phyloP scores from a whole-genome alignment of 1,140 invertebrate genomes.

The Pollicipes pollicipes region DNA sequence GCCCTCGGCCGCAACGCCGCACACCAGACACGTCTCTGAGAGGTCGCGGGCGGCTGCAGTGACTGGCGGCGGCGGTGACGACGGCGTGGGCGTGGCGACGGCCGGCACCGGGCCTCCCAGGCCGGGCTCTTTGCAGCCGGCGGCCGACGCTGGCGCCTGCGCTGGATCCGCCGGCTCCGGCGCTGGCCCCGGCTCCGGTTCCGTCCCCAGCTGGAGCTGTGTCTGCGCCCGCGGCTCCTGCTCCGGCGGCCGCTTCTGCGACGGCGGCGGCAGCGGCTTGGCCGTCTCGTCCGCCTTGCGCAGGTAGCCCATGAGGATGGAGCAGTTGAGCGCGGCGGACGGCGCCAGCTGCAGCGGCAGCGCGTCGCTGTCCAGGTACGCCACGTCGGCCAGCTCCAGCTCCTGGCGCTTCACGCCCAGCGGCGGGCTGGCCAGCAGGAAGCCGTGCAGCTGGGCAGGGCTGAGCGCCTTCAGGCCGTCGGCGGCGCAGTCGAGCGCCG shows the following conservation, averaged over 20 bases:
- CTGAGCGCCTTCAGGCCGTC: background rate
- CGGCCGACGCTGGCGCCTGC: no score
- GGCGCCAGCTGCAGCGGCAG: background rate
- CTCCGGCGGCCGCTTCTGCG: no score
- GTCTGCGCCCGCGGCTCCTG: no score
- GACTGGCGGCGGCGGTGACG: no score
- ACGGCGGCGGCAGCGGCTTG: no score
- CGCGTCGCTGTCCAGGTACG: background rate
- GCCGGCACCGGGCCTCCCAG: no score
- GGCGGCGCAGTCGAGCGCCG: background rate
- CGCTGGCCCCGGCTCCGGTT: no score
- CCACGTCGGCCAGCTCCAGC: background rate
- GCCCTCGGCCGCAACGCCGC: background rate
- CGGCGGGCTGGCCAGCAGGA: background rate
- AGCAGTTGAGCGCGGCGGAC: background rate
- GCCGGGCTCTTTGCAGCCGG: no score
- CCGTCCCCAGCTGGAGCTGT: no score
- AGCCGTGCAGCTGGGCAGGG: background rate
- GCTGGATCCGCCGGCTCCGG: no score
- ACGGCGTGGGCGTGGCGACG: background rate
- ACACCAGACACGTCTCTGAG: background rate
- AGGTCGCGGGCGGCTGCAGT: background rate
- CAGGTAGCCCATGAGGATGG: background rate
- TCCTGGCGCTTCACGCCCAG: background rate
- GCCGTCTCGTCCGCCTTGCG: background rate